phyloP scores from a whole-genome alignment of 2,797 vertebrate genomes.

The Anniella stebbinsi region DNA sequence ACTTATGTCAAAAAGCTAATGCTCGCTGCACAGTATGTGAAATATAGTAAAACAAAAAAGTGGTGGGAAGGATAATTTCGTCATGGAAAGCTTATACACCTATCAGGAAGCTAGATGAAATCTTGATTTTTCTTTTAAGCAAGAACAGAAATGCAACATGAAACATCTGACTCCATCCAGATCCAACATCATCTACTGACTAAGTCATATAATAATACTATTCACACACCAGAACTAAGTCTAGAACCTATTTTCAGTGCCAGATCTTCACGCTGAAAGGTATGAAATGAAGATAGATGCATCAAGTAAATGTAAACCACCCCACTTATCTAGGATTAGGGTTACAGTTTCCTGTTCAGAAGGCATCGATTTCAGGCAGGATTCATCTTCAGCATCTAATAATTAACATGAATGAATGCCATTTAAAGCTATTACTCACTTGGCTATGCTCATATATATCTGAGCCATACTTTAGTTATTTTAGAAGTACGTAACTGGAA shows the following conservation, averaged over 20 bases:
- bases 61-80: background rate
- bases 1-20: background rate
- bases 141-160: background rate
- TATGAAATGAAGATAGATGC: background rate
- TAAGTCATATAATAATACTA: no score
- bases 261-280: background rate
- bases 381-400: background rate
- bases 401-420: background rate
- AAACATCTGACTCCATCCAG: background rate
- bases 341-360: no score
- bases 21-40: background rate
- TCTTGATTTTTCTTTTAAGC: background rate
- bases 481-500: background rate
- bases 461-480: no score
- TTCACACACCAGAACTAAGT: background rate
- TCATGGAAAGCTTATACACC: background rate
- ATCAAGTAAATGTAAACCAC: background rate
- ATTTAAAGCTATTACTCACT: background rate
- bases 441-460: background rate
- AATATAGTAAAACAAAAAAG: background rate
- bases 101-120: background rate
- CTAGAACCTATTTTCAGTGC: background rate
- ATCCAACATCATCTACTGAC: background rate
- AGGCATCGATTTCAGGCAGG: background rate
- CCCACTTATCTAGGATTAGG: background rate